These are phyloP conservation scores for Xestia ashworthii DNA, from an alignment of 2,888 invertebrate species.

Conservation along the genomic window DNA sequence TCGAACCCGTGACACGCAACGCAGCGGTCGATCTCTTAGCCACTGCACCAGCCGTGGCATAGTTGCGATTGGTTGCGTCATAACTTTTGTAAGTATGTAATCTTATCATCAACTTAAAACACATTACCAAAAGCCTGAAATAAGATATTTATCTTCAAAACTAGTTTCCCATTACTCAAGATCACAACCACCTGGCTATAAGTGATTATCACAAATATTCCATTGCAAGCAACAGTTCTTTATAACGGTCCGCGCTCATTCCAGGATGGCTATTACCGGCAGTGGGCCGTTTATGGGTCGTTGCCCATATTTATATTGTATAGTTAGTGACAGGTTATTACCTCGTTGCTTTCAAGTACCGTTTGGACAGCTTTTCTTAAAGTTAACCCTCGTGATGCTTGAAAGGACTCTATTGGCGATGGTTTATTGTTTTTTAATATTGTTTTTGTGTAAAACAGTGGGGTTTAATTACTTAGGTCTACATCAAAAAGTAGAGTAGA, in stretches of 20 bases:
- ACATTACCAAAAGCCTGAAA: not conserved
- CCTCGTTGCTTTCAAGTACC: constrained; percentile 44
- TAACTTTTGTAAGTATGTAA: not conserved
- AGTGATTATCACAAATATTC: constrained; percentile 51
- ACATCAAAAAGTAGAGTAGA: not conserved
- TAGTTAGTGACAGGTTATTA: constrained; percentile 55
- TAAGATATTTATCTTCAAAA: not conserved
- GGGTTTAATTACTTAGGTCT: not conserved
- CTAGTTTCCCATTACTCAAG: not conserved
- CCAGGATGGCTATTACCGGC: constrained; percentile 44
- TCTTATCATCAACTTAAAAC: not conserved
- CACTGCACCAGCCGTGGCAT: not conserved
- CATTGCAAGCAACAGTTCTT: constrained; percentile 55
- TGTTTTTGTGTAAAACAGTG: not conserved
- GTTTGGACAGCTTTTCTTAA: constrained; percentile 35
- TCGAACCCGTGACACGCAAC: no score
- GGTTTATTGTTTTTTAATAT: constrained; percentile 36
- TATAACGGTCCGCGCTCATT: constrained; percentile 53
- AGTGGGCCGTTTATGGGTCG: constrained; percentile 49
- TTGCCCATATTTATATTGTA: constrained; percentile 57
- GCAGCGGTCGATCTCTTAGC: no score
- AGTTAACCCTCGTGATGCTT: constrained; percentile 32
- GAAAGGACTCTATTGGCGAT: constrained; percentile 29
- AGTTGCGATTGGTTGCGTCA: not conserved
- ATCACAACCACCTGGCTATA: constrained; percentile 34